Percentiles rank a stretch among this genome's conserved stretches.
Conservation (phyloP, 2,888 invertebrate genomes). For the Bellardia bayeri region DNA sequence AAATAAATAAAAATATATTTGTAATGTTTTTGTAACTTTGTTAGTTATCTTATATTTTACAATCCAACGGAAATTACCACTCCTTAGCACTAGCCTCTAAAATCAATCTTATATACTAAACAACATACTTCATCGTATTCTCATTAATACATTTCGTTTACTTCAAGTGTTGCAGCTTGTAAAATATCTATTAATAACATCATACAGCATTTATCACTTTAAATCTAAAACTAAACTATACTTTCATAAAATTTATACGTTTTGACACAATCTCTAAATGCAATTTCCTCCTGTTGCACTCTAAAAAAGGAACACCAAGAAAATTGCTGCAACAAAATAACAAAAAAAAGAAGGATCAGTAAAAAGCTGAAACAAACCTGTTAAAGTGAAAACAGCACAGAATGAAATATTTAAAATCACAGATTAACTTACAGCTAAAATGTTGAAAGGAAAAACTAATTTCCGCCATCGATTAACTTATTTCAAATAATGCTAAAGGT, state of each 20-base stretch:
- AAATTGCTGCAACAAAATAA: slow-evolving; percentile 28
- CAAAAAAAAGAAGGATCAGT: slow-evolving; percentile 33
- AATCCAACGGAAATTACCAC: background rate
- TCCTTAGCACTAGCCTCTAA: background rate
- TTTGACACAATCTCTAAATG: slow-evolving; percentile 60
- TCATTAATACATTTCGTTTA: background rate
- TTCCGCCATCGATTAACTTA: slow-evolving; percentile 77
- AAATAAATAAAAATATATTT: too few relatives aligned
- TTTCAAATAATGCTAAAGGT: slow-evolving; percentile 71
- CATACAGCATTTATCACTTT: slow-evolving; percentile 47
- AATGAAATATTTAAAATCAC: slow-evolving; percentile 68
- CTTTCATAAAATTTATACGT: slow-evolving; percentile 45
- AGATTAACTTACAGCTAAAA: slow-evolving; percentile 67
- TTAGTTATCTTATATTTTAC: background rate
- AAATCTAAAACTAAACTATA: slow-evolving; percentile 20
- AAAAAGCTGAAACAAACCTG: slow-evolving; percentile 26
- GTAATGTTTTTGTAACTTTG: too few relatives aligned
- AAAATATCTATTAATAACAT: slow-evolving; percentile 10
- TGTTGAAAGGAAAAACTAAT: slow-evolving; percentile 76
- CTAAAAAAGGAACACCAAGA: slow-evolving; percentile 46
- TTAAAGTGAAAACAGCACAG: slow-evolving; percentile 64
- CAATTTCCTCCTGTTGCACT: slow-evolving; percentile 69
- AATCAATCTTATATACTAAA: background rate
- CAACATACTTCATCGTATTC: too few relatives aligned
- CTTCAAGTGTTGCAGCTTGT: background rate